Evolutionary conservation across 1,140 invertebrate genomes (phyloP).

Genomic region (Lethrus apterus): DNA sequence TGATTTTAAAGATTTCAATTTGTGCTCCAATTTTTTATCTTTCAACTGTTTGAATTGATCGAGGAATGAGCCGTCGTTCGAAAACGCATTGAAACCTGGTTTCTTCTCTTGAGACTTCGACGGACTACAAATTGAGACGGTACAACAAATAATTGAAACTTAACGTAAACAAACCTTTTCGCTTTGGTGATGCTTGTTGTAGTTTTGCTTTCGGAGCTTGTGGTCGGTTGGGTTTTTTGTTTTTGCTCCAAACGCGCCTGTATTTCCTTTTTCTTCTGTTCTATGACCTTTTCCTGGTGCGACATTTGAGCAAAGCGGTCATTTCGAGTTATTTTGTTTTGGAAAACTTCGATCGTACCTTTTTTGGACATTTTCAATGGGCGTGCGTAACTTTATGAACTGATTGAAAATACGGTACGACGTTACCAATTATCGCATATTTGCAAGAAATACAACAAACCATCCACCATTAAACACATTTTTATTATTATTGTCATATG

Average conservation of each 20-base stretch:
- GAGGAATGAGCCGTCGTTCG: constrained; percentile 74
- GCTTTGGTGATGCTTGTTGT: constrained; percentile 11
- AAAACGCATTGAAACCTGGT: constrained; percentile 55
- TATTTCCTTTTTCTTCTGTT: constrained; percentile 70
- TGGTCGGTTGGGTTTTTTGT: constrained; percentile 47
- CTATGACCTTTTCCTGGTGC: constrained; percentile 72
- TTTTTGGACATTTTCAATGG: constrained; percentile 35
- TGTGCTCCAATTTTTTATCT: constrained; percentile 40
- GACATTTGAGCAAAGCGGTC: constrained; percentile 69
- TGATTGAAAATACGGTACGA: too few relatives aligned
- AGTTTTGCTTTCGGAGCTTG: constrained; percentile 39
- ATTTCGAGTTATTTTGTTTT: constrained; percentile 51
- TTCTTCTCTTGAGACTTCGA: constrained; percentile 17
- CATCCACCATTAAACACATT: too few relatives aligned
- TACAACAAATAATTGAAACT: constrained; percentile 2
- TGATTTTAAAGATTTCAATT: constrained; percentile 36
- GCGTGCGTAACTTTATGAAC: background rate
- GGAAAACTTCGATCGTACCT: constrained; percentile 43
- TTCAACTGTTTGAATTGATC: constrained; percentile 69
- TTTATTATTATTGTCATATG: too few relatives aligned
- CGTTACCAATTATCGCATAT: background rate
- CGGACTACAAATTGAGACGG: constrained; percentile 12
- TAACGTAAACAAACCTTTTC: constrained; percentile 10
- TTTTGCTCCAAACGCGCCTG: constrained; percentile 57
- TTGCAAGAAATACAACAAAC: constrained; percentile 1